A percentile compares a stretch with the other conserved stretches of the same genome.
Evolutionary conservation across 2,797 vertebrate species (phyloP).

Genomic region (Novumbra hubbsi): DNA sequence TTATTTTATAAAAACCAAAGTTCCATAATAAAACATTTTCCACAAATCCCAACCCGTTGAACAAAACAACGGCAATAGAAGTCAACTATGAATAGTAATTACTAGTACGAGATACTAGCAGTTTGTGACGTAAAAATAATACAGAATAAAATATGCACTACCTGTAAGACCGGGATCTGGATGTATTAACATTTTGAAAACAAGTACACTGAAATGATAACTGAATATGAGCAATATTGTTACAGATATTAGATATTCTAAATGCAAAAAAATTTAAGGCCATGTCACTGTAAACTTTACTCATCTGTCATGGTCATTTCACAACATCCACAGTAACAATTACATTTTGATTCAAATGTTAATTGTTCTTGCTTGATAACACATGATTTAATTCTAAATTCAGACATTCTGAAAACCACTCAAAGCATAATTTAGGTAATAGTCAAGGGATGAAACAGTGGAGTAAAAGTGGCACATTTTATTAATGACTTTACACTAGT

Average conservation of each 20-base stretch:
- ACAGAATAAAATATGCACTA: not conserved
- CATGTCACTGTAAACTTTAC: not conserved
- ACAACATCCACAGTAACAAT: not conserved
- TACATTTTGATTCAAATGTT: not conserved
- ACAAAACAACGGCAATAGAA: slow-evolving; percentile 10
- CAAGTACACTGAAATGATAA: not conserved
- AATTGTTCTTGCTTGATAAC: slow-evolving; percentile 1
- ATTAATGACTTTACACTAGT: not conserved
- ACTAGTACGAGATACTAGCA: not conserved
- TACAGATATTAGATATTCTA: not conserved
- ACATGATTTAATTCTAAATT: not conserved
- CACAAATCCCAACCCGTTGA: not conserved
- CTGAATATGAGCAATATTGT: slow-evolving; percentile 4
- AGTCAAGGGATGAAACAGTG: not conserved
- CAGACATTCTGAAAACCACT: not conserved
- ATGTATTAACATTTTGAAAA: slow-evolving; percentile 2
- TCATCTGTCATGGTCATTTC: not conserved
- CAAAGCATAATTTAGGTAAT: not conserved
- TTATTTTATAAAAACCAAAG: slow-evolving; percentile 26
- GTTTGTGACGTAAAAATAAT: slow-evolving; percentile 6
- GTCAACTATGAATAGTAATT: not conserved
- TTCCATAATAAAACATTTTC: slow-evolving; percentile 9
- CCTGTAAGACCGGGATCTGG: not conserved
- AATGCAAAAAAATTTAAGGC: slow-evolving; percentile 6
- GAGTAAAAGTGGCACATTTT: not conserved